Conservation (phyloP, 2,797 vertebrate species). For the Pogonophryne albipinna region DNA sequence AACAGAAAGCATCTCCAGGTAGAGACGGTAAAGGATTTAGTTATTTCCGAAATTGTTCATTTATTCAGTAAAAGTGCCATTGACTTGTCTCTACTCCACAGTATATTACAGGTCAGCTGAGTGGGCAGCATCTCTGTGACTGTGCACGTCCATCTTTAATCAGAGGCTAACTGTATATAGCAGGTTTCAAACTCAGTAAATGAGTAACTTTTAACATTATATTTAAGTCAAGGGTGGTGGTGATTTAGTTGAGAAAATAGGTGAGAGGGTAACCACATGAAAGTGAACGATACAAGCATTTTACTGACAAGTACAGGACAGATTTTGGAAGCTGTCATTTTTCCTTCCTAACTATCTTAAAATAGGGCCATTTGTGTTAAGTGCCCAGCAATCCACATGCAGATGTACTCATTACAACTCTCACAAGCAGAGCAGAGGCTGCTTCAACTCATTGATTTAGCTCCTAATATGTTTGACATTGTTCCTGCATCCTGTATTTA, state of each 20-base stretch:
- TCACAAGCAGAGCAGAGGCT: constrained; percentile 9
- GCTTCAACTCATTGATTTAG: not conserved
- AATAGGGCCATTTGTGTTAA: constrained; percentile 44
- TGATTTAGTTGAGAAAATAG: constrained; percentile 41
- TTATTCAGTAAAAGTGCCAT: not conserved
- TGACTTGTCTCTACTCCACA: not conserved
- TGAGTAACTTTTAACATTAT: constrained; percentile 7
- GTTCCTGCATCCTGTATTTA: not conserved
- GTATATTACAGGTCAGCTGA: not conserved
- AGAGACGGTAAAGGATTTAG: not conserved
- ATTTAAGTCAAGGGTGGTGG: not conserved
- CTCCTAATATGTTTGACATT: not conserved
- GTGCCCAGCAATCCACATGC: constrained; percentile 40
- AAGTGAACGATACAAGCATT: constrained; percentile 26
- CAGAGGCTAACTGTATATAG: not conserved
- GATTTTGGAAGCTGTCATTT: constrained; percentile 35
- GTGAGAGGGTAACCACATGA: constrained; percentile 55
- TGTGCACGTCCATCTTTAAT: constrained; percentile 35
- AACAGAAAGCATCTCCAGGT: not conserved
- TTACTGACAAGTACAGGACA: constrained; percentile 46
- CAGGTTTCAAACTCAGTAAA: constrained; percentile 17
- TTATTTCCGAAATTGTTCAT: not conserved
- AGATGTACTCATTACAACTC: constrained; percentile 41
- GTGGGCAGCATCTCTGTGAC: not conserved
- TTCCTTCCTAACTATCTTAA: constrained; percentile 23